Conservation (phyloP, 1,140 invertebrate genomes). For the Drosophila nigromelanica region DNA sequence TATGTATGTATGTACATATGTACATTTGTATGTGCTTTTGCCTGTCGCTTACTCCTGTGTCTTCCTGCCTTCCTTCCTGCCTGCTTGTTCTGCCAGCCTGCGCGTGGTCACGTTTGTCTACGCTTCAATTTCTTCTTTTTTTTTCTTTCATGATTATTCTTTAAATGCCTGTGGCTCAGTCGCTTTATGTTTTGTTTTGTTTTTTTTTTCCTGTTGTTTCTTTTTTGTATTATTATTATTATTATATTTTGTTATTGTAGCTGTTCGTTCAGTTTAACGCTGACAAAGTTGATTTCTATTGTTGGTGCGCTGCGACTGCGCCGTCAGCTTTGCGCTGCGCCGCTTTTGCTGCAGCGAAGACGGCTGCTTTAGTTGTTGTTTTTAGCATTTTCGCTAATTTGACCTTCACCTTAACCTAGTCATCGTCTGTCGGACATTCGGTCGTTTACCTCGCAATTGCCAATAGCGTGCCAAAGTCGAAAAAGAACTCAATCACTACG, state of each 20-base stretch:
- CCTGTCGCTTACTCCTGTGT: constrained; percentile 15
- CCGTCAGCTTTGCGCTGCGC: constrained; percentile 36
- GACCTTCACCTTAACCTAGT: constrained; percentile 84
- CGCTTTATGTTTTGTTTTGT: constrained; percentile 21
- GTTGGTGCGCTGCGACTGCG: constrained; percentile 71
- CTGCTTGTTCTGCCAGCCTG: constrained; percentile 4
- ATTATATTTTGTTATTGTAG: constrained; percentile 17
- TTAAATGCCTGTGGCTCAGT: not conserved
- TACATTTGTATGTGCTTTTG: constrained; percentile 21
- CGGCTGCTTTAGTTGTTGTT: constrained; percentile 39
- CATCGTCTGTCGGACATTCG: constrained; percentile 82
- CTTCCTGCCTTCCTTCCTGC: constrained; percentile 4
- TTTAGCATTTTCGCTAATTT: constrained; percentile 72
- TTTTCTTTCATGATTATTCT: not conserved
- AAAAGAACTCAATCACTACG: constrained; percentile 30
- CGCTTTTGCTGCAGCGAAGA: not conserved
- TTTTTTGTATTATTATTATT: constrained; percentile 2
- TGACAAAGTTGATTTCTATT: constrained; percentile 79
- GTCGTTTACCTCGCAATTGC: constrained; percentile 75
- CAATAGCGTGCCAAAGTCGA: constrained; percentile 55
- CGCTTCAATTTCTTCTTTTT: constrained; percentile 45
- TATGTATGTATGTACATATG: not conserved
- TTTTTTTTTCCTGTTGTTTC: constrained; percentile 11
- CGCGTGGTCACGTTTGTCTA: constrained; percentile 62
- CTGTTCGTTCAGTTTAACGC: constrained; percentile 39